phyloP scores from a whole-genome alignment of 2,113 vertebrate species.

The Pardalotus punctatus region DNA sequence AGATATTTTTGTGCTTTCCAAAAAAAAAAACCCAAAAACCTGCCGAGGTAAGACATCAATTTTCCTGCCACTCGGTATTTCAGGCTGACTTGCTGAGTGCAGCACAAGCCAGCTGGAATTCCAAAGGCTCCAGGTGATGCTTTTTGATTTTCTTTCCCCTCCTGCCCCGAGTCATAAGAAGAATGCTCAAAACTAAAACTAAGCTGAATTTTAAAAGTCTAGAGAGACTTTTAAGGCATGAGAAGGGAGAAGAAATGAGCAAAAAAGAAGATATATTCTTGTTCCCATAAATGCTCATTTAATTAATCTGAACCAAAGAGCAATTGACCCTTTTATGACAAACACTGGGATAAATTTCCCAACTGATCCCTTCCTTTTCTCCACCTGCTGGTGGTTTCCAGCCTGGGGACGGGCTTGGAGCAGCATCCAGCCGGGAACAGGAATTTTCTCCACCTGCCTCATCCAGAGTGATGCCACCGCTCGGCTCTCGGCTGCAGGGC shows the following conservation, averaged over 20 bases:
- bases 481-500: not conserved
- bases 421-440: not conserved
- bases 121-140: not conserved
- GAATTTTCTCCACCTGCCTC: not conserved
- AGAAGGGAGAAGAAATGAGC: not conserved
- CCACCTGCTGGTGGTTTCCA: not conserved
- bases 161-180: not conserved
- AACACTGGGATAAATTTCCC: not conserved
- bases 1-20: not conserved
- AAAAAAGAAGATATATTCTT: rapidly evolving
- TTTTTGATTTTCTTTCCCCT: too few relatives aligned
- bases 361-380: rapidly evolving
- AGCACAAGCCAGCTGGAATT: not conserved
- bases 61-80: constrained; percentile 31
- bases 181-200: not conserved
- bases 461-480: rapidly evolving
- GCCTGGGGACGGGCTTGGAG: not conserved
- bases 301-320: not conserved
- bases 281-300: rapidly evolving
- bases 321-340: rapidly evolving
- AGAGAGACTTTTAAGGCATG: not conserved
- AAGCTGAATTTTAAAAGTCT: not conserved
- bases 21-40: not conserved
- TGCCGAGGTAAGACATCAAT: not conserved
- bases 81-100: not conserved